Conservation (phyloP, 2,888 invertebrate species). For the Dynastes tityus region DNA sequence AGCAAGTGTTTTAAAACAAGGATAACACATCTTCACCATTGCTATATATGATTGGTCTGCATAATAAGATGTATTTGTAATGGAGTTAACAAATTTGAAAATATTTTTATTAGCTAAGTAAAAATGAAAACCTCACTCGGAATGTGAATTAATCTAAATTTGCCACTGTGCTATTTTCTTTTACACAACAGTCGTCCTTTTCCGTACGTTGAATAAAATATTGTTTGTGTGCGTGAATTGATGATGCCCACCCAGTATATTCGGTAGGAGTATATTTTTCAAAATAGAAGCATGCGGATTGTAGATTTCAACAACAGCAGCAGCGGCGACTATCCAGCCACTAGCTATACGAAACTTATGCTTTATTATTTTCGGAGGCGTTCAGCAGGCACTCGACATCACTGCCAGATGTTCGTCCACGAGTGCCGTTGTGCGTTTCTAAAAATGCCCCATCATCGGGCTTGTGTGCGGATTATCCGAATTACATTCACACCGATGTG, state of each 20-base stretch:
- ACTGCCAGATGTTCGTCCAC: constrained; percentile 38
- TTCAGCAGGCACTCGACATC: constrained; percentile 23
- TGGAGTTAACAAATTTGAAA: too few species aligned
- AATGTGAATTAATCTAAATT: too few species aligned
- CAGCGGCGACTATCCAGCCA: not conserved
- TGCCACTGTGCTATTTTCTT: too few species aligned
- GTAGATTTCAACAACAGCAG: constrained; percentile 14
- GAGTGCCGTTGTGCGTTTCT: constrained; percentile 32
- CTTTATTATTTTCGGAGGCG: constrained; percentile 41
- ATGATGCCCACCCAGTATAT: not conserved
- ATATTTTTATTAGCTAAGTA: too few species aligned
- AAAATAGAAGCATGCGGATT: constrained; percentile 18
- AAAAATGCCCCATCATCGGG: constrained; percentile 30
- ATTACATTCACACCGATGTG: constrained; percentile 25
- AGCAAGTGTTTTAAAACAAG: too few species aligned
- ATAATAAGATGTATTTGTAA: too few species aligned
- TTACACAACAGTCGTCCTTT: too few species aligned
- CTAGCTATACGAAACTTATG: constrained; percentile 3
- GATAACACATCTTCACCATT: too few species aligned
- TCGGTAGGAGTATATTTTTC: not conserved
- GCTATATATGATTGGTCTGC: too few species aligned
- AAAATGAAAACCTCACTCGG: too few species aligned
- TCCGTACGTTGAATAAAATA: too few species aligned
- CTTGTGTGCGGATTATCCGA: constrained; percentile 32
- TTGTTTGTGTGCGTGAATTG: not conserved